These are phyloP conservation scores for Chroicocephalus ridibundus DNA, from an alignment of 2,113 vertebrate genomes.

Conservation along the genomic window DNA sequence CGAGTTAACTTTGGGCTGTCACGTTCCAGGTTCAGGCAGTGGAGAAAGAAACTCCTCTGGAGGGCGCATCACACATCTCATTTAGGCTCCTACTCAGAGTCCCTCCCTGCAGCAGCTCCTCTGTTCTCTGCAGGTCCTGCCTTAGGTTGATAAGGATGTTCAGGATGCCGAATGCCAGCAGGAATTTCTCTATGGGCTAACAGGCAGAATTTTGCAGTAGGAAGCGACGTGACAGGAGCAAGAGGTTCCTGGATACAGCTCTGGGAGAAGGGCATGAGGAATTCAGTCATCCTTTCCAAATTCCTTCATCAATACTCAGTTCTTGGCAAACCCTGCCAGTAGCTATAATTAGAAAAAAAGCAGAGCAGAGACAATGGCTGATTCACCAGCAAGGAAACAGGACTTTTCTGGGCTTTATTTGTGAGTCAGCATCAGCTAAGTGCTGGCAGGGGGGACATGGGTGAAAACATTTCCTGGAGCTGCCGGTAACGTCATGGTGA, in stretches of 20 bases:
- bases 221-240: background rate
- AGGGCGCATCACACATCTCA: background rate
- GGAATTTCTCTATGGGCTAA: background rate
- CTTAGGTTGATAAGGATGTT: background rate
- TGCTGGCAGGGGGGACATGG: background rate
- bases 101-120: background rate
- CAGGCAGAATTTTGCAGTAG: background rate
- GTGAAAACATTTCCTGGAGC: conserved; percentile 51
- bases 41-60: background rate
- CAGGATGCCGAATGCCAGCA: background rate
- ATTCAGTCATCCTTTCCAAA: conserved; percentile 51
- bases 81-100: background rate
- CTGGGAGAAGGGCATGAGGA: conserved; percentile 22
- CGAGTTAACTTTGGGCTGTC: background rate
- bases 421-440: conserved; percentile 58
- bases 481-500: background rate
- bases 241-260: conserved; percentile 12
- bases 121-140: background rate
- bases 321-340: background rate
- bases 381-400: conserved; percentile 55
- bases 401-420: conserved; percentile 40
- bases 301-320: conserved; percentile 34
- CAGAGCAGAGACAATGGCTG: conserved; percentile 47
- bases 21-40: background rate
- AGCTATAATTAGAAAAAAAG: conserved; percentile 16